These are phyloP conservation scores for Nerophis ophidion DNA, from an alignment of 2,113 vertebrate genomes.

Conservation along the genomic window DNA sequence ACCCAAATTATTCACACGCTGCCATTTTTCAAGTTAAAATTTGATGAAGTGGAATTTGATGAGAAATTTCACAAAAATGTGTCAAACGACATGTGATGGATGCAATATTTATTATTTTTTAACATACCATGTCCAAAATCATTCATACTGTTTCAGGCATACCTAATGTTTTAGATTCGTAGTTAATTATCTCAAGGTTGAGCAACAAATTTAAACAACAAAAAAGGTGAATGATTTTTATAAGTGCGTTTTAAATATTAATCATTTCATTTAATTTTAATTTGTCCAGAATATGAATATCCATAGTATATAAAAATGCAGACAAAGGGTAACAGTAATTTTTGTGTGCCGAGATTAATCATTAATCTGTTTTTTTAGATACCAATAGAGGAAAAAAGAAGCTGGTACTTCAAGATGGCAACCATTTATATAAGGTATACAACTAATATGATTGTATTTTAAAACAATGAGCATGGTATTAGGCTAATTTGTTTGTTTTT, in stretches of 20 bases:
- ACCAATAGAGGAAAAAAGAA: slow-evolving; percentile 76
- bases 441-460: neutral
- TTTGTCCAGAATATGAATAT: no score
- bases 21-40: no score
- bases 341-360: neutral
- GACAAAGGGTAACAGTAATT: neutral
- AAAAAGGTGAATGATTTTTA: neutral
- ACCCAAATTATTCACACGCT: no score
- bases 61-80: no score
- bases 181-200: neutral
- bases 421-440: slow-evolving; percentile 79
- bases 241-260: no score
- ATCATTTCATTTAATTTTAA: no score
- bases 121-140: neutral
- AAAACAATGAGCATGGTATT: neutral
- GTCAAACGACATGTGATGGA: no score
- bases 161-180: neutral
- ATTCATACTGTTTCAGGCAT: neutral
- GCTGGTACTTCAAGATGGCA: slow-evolving; percentile 89
- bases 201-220: neutral
- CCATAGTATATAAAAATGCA: neutral
- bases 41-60: no score
- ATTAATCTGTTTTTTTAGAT: slow-evolving; percentile 66
- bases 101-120: no score
- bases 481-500: neutral